These are phyloP conservation scores for Armadillidium nasatum DNA, from an alignment of 1,140 invertebrate genomes.

Conservation along the genomic window DNA sequence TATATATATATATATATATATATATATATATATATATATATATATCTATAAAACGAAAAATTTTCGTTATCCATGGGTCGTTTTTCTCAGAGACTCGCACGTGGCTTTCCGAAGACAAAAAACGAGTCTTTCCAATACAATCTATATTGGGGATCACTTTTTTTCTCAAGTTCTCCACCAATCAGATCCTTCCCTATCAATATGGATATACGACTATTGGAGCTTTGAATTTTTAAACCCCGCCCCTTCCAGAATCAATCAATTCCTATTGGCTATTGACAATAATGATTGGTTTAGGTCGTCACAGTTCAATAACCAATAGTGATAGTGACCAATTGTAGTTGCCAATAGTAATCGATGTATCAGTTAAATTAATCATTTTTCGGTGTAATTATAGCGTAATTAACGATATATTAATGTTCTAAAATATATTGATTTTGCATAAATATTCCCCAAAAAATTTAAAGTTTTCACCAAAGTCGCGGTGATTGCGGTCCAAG, in stretches of 20 bases:
- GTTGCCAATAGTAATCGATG: not conserved
- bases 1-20: too few species aligned
- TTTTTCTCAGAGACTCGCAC: too few species aligned
- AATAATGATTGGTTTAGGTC: conserved; percentile 39
- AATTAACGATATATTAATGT: too few species aligned
- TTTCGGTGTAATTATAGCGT: too few species aligned
- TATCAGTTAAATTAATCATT: too few species aligned
- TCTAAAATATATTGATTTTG: too few species aligned
- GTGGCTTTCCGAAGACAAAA: not conserved
- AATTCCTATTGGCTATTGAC: conserved; percentile 43
- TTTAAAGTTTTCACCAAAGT: too few species aligned
- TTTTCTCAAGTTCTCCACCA: not conserved
- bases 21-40: too few species aligned
- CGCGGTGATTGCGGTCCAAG: too few species aligned
- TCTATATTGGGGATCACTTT: not conserved
- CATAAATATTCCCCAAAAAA: too few species aligned
- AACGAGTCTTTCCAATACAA: not conserved
- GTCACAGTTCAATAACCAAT: conserved; percentile 44
- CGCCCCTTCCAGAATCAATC: conserved; percentile 21
- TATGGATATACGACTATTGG: not conserved
- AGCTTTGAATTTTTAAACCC: conserved; percentile 1
- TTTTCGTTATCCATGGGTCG: too few species aligned
- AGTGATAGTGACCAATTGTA: conserved; percentile 11
- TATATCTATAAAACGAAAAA: too few species aligned
- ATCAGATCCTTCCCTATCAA: not conserved